Evolutionary conservation across 2,797 vertebrate genomes (phyloP), one percentile per base, ranked within the genome.

Genomic region (Coranthus polyacanthus): DNA sequence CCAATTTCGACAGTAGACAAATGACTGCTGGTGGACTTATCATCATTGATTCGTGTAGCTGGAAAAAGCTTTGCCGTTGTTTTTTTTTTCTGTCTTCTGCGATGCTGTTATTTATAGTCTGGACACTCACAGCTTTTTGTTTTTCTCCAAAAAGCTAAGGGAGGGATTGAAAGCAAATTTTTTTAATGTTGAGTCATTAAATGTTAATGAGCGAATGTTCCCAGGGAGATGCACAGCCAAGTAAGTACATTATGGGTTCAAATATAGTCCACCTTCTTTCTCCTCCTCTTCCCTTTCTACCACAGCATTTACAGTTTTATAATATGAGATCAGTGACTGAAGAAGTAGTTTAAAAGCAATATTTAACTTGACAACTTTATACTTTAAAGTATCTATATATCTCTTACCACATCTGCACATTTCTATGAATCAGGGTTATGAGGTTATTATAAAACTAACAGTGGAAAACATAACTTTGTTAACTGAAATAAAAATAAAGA

Each of bases 1-100:
- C 50, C 65, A 75, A 79, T 87, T 89, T 75, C 53, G 68, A 88
- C 86, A 70, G 64, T 71, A 90, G 89, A 92, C 87, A 93, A 92
- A 91, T 52, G 84, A 89, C 82, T 86, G 78, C 75, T 81, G 54
- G 72, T 77, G 75, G 76, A 87, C 81, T 88, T 87, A 88, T 89
- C 87, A 51, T 75, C 51, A 79, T 71, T 50, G 66, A 84, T 89
- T 85, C 64, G 32, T 76, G 85, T 77, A 75, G 68, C 72, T 68
- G 59, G 63, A 73, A 67, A 83, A 79, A 58, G 82, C 73, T 78
- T 67, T 70, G 34, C 65, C 68, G 81, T 82, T 70, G 50, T 5
- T 24, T 49, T 18, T 60, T 81, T 68, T 62, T 61, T 13, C 21
- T 32, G 73, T 68, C 74, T 71, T 64, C 69, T 80, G 78, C 6